Base-by-base conservation (phyloP, 2,797 vertebrate species). In the Spondyliosoma cantharus region DNA sequence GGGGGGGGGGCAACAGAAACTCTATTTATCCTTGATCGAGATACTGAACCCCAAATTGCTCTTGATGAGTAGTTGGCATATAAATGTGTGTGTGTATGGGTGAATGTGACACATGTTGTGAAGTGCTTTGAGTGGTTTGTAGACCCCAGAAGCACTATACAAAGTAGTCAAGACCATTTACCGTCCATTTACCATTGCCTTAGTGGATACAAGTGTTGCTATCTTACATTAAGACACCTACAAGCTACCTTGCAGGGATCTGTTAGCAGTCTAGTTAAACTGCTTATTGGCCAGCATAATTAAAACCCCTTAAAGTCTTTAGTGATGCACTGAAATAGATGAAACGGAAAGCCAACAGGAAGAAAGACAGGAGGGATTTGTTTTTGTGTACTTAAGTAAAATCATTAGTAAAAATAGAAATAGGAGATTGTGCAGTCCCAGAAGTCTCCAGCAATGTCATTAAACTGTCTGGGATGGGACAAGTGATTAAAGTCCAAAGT, bases 401-500 rank as follows among this genome's bases (percentile, higher is more conserved):
- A 78, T 67, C 25, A 63, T 78, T 67, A 65, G 42, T 22, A 63
- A 83, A 77, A 75, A 32, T 27, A 24, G 56, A 45, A 37, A 59
- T 59, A 32, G 17, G 27, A 72, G 74, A 67, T 54, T 74, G 70
- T 82, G 52, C 76, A 84, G 24, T 83, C 83, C 37, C 7, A 80
- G 56, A 49, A 75, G 68, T 68, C 58, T 66, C 27, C 61, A 24
- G 68, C 68, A 50, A 29, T 70, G 68, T 78, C 67, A 83, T 87
- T 91, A 87, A 82, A 92, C 83, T 37, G 60, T 84, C 81, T 24
- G n/a, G 70, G 62, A 66, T 64, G 76, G 83, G 83, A 78, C 84
- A 32, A 84, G 71, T 87, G 83, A 90, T 91, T 91, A 82, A 89
- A 89, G 78, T 74, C 83, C 76, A 89, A 88, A 91, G 87, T 92